phyloP scores from a whole-genome alignment of 2,113 vertebrate genomes.

The Pseudorhombus dupliciocellatus region DNA sequence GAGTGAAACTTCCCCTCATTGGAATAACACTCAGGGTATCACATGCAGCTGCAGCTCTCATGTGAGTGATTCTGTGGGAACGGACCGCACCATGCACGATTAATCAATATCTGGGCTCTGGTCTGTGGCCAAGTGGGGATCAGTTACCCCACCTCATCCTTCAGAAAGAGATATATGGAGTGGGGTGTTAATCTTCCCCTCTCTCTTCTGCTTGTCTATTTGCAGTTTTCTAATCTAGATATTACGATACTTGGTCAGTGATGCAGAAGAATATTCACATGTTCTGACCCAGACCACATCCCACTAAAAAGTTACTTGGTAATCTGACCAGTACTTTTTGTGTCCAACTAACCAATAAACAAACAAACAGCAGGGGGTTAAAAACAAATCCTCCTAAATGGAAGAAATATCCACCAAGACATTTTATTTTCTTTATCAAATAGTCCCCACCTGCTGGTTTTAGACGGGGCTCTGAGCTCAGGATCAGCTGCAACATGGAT shows the following conservation, averaged over 20 bases:
- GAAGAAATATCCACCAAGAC: too few relatives aligned
- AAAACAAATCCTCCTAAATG: too few relatives aligned
- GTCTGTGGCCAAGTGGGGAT: slow-evolving; percentile 35
- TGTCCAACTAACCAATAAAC: too few relatives aligned
- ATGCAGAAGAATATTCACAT: neutral
- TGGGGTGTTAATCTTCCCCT: neutral
- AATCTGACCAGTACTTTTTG: too few relatives aligned
- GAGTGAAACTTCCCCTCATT: neutral
- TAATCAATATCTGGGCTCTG: slow-evolving; percentile 50
- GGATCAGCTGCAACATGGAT: too few relatives aligned
- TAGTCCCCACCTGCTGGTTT: too few relatives aligned
- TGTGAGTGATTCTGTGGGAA: slow-evolving; percentile 23
- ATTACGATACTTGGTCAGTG: neutral
- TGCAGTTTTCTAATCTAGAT: neutral
- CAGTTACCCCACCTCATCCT: slow-evolving; percentile 10
- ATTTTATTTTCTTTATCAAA: too few relatives aligned
- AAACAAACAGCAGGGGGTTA: too few relatives aligned
- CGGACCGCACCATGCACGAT: slow-evolving; percentile 10
- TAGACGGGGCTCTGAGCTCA: too few relatives aligned
- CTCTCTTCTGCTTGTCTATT: neutral
- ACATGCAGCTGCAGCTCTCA: neutral
- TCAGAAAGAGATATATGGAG: slow-evolving; percentile 2
- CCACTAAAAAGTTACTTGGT: too few relatives aligned
- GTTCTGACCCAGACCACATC: too few relatives aligned
- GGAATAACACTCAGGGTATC: slow-evolving; percentile 1